phyloP scores from a whole-genome alignment of 2,888 invertebrate species.

The Lepidonotus clava region DNA sequence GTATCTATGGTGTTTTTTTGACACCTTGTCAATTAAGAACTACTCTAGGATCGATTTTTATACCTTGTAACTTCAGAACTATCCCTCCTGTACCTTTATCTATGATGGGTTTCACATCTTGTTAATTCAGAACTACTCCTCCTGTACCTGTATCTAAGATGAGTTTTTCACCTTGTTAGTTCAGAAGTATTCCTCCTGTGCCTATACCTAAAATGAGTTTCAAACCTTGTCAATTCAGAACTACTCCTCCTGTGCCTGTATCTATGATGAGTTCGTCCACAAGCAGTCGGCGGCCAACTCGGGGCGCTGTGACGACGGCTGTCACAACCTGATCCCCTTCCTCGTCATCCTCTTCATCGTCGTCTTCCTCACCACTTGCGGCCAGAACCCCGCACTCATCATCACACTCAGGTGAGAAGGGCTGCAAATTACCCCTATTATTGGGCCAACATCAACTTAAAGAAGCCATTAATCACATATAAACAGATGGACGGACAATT shows the following conservation, averaged over 20 bases:
- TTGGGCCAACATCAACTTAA: no score
- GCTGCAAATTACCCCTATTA: no score
- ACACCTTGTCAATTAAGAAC: no score
- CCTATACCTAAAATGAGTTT: no score
- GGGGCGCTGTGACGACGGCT: slow-evolving; percentile 57
- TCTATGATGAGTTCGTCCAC: slow-evolving; percentile 56
- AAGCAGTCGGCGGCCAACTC: slow-evolving; percentile 31
- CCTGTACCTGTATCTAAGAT: slow-evolving; percentile 57
- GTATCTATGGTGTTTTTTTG: no score
- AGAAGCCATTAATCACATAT: no score
- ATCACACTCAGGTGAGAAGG: slow-evolving; percentile 60
- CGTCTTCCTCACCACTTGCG: slow-evolving; percentile 58
- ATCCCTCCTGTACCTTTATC: no score
- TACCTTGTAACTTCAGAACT: slow-evolving; percentile 59
- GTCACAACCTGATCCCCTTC: slow-evolving; percentile 58
- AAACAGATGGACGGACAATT: no score
- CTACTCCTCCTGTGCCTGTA: slow-evolving; percentile 58
- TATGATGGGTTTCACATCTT: slow-evolving; percentile 23
- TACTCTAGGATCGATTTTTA: neutral
- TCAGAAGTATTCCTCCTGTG: neutral
- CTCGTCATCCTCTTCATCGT: slow-evolving; percentile 61
- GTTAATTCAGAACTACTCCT: slow-evolving; percentile 61
- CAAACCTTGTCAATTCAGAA: slow-evolving; percentile 58
- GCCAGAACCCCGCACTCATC: slow-evolving; percentile 61
- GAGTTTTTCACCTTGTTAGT: slow-evolving; percentile 46